Base-by-base conservation (phyloP, 1,140 invertebrate genomes). In the Ooceraea biroi region DNA sequence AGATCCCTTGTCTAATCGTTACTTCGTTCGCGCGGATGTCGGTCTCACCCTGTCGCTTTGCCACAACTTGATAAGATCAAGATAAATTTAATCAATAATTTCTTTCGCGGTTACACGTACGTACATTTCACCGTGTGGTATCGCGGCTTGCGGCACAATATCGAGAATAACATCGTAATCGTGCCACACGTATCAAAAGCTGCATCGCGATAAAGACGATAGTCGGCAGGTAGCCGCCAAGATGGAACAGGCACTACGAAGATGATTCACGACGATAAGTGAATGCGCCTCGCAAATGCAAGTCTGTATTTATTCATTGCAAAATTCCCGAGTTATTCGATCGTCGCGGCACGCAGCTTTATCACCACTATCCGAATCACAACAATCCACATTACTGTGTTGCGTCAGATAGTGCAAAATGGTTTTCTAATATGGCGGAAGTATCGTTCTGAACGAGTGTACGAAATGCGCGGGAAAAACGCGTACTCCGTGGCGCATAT, bases 221-320 rank as follows among this genome's bases (percentile, higher is more conserved):
- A 80, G n/a, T 48, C 46, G 46, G 72, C 73, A 74, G 27, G 85
- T 80, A 87, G 85, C 82, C 19, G 58, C 74, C 36, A 52, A 55
- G 63, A 44, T 61, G 52, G 22, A 58, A 78, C 55, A 84, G 78
- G 83, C 89, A 86, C 86, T 86, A 73, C 58, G 57, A 46, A 74
- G 27, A 86, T 91, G 89, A 91, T 63, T 91, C 89, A 90, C 61
- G 22, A 8, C 36, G 87, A 90, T 90, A 90, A 90, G 58, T 52
- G n/a, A 90, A 52, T 57, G n/a, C 12, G 44, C 17, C 22, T 36
- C 57, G 58, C 46, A n/a, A n/a, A n/a, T n/a, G 41, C 25, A 46
- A 52, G 71, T 77, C 30, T 7, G 22, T n/a, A n/a, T 72, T 76
- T 52, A 44, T 58, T 65, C 19, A 30, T 68, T 61, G n/a, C n/a